Evolutionary conservation across 2,888 invertebrate species (phyloP).

Genomic region (Labia minor): DNA sequence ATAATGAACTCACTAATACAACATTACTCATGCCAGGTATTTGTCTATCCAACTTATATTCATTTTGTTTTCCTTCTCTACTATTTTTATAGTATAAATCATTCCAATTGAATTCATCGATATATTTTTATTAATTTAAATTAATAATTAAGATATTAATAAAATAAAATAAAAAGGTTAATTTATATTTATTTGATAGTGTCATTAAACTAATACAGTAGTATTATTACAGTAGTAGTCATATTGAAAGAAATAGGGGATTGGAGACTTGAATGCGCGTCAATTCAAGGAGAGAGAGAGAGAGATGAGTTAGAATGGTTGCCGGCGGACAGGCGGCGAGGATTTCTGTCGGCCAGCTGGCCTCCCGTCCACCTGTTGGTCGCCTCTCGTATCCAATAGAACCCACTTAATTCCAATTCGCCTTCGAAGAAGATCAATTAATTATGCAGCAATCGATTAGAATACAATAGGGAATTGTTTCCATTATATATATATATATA

Average conservation of each 20-base stretch:
- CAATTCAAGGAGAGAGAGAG: background rate
- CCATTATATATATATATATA: no score
- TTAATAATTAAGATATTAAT: no score
- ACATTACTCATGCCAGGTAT: constrained; percentile 34
- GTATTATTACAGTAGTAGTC: background rate
- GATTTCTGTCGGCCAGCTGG: background rate
- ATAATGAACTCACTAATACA: constrained; percentile 32
- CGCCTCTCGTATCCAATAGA: background rate
- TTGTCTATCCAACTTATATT: background rate
- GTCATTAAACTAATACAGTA: no score
- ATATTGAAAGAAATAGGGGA: background rate
- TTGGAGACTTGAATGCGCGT: background rate
- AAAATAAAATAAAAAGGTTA: no score
- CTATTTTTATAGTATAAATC: background rate
- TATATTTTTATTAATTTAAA: no score
- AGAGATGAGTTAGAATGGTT: background rate
- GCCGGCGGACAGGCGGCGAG: background rate
- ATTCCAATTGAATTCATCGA: no score
- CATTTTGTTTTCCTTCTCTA: background rate
- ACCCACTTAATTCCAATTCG: background rate
- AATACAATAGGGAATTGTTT: background rate
- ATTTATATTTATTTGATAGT: no score
- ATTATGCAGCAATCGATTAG: background rate
- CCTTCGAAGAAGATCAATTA: background rate
- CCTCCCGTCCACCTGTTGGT: background rate